Evolutionary conservation across 2,797 vertebrate species (phyloP).

Genomic region (Vipera ursinii): DNA sequence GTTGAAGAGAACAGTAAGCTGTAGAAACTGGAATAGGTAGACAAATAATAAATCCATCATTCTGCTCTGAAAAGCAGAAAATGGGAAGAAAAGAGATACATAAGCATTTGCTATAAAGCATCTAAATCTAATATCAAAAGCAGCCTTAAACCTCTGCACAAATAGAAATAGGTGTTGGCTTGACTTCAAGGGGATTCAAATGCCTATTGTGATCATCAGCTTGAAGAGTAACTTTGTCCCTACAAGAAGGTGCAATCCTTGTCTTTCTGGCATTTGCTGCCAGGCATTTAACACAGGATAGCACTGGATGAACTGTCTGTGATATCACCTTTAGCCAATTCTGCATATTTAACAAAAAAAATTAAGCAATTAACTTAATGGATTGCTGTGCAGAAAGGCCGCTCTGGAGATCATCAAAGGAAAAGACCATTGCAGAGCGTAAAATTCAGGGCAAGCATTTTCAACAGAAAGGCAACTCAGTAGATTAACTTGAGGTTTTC

Average conservation of each 20-base stretch:
- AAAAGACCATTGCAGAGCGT: not conserved
- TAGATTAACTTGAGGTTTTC: not conserved
- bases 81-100: not conserved
- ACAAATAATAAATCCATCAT: not conserved
- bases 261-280: not conserved
- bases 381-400: slow-evolving; percentile 16
- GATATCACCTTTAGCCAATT: slow-evolving; percentile 11
- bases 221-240: not conserved
- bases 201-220: not conserved
- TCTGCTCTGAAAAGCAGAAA: not conserved
- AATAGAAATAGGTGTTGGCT: not conserved
- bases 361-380: slow-evolving; percentile 27
- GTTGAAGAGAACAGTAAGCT: not conserved
- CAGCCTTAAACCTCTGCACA: not conserved
- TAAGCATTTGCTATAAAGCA: not conserved
- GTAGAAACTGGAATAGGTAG: not conserved
- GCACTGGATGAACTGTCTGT: not conserved
- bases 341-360: slow-evolving; percentile 6
- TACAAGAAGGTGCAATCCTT: not conserved
- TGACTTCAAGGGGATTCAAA: not conserved
- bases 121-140: not conserved
- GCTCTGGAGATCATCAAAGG: slow-evolving; percentile 28
- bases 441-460: slow-evolving; percentile 16
- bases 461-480: slow-evolving; percentile 16
- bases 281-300: slow-evolving; percentile 15